Evolutionary conservation across 2,113 vertebrate genomes (phyloP).

Genomic region (Oncorhynchus clarkii): DNA sequence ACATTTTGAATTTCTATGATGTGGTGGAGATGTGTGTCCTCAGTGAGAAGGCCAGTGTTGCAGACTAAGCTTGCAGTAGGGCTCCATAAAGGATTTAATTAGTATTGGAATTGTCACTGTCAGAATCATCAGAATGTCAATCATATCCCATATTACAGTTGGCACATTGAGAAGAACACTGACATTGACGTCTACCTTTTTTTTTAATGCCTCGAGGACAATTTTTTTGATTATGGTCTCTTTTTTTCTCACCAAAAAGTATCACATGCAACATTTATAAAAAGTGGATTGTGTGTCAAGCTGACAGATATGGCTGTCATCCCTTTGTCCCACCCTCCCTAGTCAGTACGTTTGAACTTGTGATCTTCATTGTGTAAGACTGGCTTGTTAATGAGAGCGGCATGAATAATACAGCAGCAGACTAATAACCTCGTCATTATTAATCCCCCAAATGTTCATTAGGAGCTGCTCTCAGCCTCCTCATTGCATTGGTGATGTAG

Average conservation of each 20-base stretch:
- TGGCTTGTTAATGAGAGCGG: slow-evolving; percentile 63
- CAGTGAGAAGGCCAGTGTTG: slow-evolving; percentile 26
- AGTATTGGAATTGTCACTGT: slow-evolving; percentile 42
- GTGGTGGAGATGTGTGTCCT: neutral
- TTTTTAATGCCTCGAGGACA: slow-evolving; percentile 10
- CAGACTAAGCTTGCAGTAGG: slow-evolving; percentile 40
- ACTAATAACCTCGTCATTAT: slow-evolving; percentile 73
- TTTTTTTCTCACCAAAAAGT: neutral
- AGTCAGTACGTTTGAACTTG: slow-evolving; percentile 46
- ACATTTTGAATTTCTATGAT: neutral
- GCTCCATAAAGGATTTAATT: slow-evolving; percentile 46
- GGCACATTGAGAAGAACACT: slow-evolving; percentile 47
- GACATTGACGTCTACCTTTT: slow-evolving; percentile 22
- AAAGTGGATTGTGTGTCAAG: neutral
- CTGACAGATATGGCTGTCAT: neutral
- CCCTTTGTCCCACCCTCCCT: slow-evolving; percentile 2
- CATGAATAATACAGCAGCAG: slow-evolving; percentile 71
- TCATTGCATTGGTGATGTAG: slow-evolving; percentile 43
- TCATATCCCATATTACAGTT: slow-evolving; percentile 38
- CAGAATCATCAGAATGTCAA: slow-evolving; percentile 41
- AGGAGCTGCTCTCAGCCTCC: slow-evolving; percentile 58
- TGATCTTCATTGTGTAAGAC: slow-evolving; percentile 54
- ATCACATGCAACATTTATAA: neutral
- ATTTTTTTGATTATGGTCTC: slow-evolving; percentile 13
- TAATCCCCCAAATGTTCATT: slow-evolving; percentile 67